Percentiles rank a stretch among this genome's conserved stretches.
These are phyloP conservation scores for Zosterops pallidus DNA, from an alignment of 2,113 vertebrate species.

Conservation along the genomic window DNA sequence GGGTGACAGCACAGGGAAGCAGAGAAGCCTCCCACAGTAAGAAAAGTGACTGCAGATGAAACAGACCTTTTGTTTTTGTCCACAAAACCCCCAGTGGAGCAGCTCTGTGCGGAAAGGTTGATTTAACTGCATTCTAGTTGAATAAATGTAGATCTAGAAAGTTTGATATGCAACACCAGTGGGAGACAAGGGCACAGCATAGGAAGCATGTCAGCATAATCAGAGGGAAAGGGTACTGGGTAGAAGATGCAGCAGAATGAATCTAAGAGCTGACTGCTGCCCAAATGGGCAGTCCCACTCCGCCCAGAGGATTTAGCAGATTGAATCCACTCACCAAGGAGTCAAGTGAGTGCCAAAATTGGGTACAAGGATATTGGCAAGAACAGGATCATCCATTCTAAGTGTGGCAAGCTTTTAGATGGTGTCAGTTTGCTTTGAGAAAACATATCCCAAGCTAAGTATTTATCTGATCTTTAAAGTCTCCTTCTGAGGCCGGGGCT, in stretches of 20 bases:
- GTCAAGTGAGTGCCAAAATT: background rate
- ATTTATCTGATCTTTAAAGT: background rate
- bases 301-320: background rate
- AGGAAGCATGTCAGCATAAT: background rate
- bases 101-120: background rate
- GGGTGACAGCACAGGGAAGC: background rate
- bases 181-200: background rate
- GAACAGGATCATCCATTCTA: background rate
- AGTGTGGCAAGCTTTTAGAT: background rate
- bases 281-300: background rate
- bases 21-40: background rate
- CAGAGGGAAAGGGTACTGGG: background rate
- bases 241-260: background rate
- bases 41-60: background rate
- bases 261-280: background rate
- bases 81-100: background rate
- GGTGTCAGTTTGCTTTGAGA: background rate
- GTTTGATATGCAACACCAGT: background rate
- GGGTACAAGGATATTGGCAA: background rate
- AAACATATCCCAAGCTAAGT: background rate
- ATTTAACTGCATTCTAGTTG: background rate
- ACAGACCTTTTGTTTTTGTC: background rate
- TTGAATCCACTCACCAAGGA: background rate
- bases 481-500: background rate
- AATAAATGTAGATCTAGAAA: background rate